A percentile compares a stretch with the other conserved stretches of the same genome.
These are phyloP conservation scores for Acropora tenuis DNA, from an alignment of 64 coral and sea anemone species.

Conservation along the genomic window DNA sequence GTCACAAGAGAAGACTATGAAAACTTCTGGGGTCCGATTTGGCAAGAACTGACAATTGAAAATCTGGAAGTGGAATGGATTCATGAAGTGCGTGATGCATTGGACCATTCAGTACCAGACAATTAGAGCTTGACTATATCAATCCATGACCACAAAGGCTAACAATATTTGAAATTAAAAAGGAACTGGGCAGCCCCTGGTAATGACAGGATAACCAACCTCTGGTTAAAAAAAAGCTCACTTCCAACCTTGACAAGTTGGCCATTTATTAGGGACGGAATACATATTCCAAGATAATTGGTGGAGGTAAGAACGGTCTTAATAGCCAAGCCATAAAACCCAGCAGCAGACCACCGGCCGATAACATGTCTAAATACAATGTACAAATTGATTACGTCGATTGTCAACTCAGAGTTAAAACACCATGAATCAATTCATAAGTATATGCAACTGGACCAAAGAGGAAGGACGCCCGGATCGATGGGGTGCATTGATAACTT, in stretches of 20 bases:
- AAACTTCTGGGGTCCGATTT: not conserved
- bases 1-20: not conserved
- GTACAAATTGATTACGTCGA: not conserved
- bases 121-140: too few species aligned
- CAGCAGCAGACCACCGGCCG: too few species aligned
- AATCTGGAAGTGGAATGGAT: too few species aligned
- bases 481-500: slow-evolving; percentile 23
- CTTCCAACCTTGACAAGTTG: slow-evolving; percentile 6
- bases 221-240: slow-evolving; percentile 29
- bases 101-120: too few species aligned
- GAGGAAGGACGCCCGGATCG: not conserved
- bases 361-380: too few species aligned
- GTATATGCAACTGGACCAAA: slow-evolving; percentile 22
- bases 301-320: too few species aligned
- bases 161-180: slow-evolving; percentile 14
- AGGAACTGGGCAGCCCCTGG: slow-evolving; percentile 29
- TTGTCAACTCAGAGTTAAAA: not conserved
- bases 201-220: slow-evolving; percentile 26
- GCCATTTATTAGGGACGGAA: too few species aligned
- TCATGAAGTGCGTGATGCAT: too few species aligned
- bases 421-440: not conserved
- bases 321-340: too few species aligned
- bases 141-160: slow-evolving; percentile 4
- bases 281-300: too few species aligned
- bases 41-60: not conserved